Evolutionary conservation across 2,888 invertebrate species (phyloP), one percentile per base, ranked within the genome.

Genomic region (Lissonota sp.): DNA sequence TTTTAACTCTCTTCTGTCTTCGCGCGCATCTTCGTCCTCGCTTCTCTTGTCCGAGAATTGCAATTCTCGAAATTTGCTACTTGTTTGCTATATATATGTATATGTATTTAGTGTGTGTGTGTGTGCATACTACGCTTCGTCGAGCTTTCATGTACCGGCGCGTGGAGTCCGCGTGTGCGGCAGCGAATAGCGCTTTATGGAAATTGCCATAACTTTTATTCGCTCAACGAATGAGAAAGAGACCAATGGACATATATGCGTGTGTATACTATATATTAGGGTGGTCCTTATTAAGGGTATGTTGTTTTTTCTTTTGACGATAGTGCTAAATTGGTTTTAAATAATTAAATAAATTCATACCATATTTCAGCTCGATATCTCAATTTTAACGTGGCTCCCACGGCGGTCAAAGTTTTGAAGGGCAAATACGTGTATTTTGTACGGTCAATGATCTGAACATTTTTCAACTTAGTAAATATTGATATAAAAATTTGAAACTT

Each of bases 61-160:
- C 77, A 58, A 74, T 86, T 87, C 86, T 85, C 71, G 82, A 86
- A 87, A 85, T 75, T 80, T 26, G 26, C 78, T 66, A 46, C 76
- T 74, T 80, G 73, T 55, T 70, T 66, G 72, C 70, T 63, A 73
- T 8, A 46, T 8, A 5, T 39, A 55, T 57, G 6, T 14, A 53
- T 14, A 53, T 14, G n/a, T n/a, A n/a, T n/a, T n/a, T n/a, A 42
- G 44, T 62, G 7, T 26, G 39, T 53, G 14, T 16, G 14, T 51
- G 14, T 53, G 16, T 53, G 26, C 37, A 37, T 55, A 73, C 6
- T 26, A 57, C 10, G 5, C 39, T 46, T 26, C 7, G 57, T 16
- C 44, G 42, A 63, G 72, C 53, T 53, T 53, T 53, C 26, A 26
- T 63, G 53, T 72, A 42, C 60, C 42, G 6, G 40, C n/a, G 26